Base-by-base conservation (phyloP, 1,140 invertebrate species). In the Ruditapes philippinarum region DNA sequence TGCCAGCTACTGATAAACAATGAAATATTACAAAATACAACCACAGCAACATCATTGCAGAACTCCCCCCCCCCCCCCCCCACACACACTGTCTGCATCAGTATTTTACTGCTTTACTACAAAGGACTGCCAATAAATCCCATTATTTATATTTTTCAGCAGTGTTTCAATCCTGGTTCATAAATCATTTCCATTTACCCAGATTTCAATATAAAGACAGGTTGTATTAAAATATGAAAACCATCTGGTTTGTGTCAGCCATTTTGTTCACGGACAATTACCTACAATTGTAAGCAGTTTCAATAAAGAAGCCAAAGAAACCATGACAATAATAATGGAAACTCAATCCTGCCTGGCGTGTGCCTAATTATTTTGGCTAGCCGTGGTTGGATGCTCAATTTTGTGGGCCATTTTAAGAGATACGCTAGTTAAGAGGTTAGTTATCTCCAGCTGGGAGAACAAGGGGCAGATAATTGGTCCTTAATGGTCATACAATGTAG, bases 401-500 rank as follows among this genome's bases (percentile, higher is more conserved):
- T 73, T 73, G 36, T 38, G n/a, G 36, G 40, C 42, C 36, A 73
- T 45, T 73, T 73, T 40, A 42, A 25, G 42, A 25, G 73, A 76
- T 76, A 76, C 5, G n/a, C n/a, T 1, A 49, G 42, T 33, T 4
- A 49, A 76, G 42, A 76, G 73, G 38, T 76, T 74, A 14, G 17
- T 76, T 51, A 65, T 33, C 60, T 65, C 60, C 60, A 65, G 60
- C 60, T 65, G 60, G 4, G 60, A 65, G 60, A 45, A 76, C 73
- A 76, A 76, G 42, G 73, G 42, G 42, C 4, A 45, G 14, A 1
- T 76, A 76, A 76, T 76, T 76, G 73, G 4, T 76, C 73, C 73
- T 31, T 76, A 76, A 76, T 76, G 38, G 42, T n/a, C 42, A n/a
- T 45, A 31, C 68, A 73, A n/a, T 73, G 60, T 65, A 65, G 25